phyloP scores from a whole-genome alignment of 1,140 invertebrate species.

The Danaus plexippus region DNA sequence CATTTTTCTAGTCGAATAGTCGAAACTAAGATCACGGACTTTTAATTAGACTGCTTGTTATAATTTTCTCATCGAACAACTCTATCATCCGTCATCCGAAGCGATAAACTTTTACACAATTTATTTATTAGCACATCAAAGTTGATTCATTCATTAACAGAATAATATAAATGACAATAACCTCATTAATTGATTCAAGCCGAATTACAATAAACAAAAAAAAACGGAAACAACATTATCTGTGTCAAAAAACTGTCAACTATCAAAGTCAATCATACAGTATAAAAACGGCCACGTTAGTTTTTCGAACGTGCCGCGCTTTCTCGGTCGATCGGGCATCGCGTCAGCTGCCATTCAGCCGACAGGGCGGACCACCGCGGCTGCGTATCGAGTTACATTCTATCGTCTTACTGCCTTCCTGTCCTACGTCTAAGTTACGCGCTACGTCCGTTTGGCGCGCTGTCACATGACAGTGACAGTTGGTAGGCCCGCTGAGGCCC shows the following conservation, averaged over 20 bases:
- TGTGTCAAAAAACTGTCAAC: constrained; percentile 34
- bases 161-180: too few species aligned
- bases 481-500: constrained; percentile 36
- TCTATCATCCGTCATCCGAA: constrained; percentile 16
- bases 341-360: constrained; percentile 61
- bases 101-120: too few species aligned
- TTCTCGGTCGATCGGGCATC: constrained; percentile 69
- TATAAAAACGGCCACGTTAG: constrained; percentile 33
- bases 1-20: constrained; percentile 40
- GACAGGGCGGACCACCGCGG: constrained; percentile 54
- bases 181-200: too few species aligned
- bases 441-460: constrained; percentile 51
- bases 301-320: constrained; percentile 61
- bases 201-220: constrained; percentile 14
- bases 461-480: constrained; percentile 61
- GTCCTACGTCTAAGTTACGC: constrained; percentile 67
- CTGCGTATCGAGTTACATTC: constrained; percentile 56
- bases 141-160: too few species aligned
- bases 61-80: constrained; percentile 54
- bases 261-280: constrained; percentile 44
- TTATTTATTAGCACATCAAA: too few species aligned
- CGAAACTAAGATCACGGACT: constrained; percentile 35
- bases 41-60: constrained; percentile 59
- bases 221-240: constrained; percentile 20
- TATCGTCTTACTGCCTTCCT: constrained; percentile 65